phyloP scores from a whole-genome alignment of 1,140 invertebrate species.

The Euwallacea similis region DNA sequence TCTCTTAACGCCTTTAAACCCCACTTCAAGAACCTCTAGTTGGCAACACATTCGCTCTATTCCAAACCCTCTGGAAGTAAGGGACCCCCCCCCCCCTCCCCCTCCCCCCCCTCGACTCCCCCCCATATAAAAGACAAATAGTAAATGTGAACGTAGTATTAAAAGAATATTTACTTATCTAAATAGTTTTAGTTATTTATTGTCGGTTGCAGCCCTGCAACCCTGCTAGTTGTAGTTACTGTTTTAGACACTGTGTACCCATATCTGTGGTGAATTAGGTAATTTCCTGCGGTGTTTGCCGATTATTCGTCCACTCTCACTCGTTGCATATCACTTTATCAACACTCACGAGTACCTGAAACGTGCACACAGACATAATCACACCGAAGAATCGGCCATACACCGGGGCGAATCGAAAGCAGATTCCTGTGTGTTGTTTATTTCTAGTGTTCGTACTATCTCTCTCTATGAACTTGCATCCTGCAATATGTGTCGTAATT shows the following conservation, averaged over 20 bases:
- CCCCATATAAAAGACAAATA: constrained; percentile 50
- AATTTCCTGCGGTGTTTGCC: constrained; percentile 7
- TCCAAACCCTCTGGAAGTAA: no score
- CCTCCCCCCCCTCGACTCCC: neutral
- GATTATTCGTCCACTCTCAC: constrained; percentile 1
- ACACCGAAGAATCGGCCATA: constrained; percentile 38
- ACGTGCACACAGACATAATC: constrained; percentile 6
- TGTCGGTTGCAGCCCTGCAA: neutral
- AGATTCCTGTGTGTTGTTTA: constrained; percentile 48
- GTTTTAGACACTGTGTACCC: constrained; percentile 45
- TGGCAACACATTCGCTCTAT: no score
- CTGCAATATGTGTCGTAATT: constrained; percentile 52
- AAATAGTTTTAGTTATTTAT: constrained; percentile 46
- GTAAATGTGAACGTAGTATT: constrained; percentile 50
- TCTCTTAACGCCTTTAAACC: no score
- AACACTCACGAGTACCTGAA: constrained; percentile 1
- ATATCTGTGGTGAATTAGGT: constrained; percentile 42
- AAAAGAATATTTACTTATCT: constrained; percentile 25
- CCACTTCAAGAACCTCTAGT: no score
- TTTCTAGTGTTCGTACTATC: constrained; percentile 45
- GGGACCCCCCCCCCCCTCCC: neutral
- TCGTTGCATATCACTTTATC: constrained; percentile 1
- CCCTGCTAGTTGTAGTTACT: constrained; percentile 39
- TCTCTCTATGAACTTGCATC: constrained; percentile 45
- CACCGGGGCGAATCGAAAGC: constrained; percentile 32